Evolutionary conservation across 1,140 invertebrate genomes (phyloP), one percentile per base, ranked within the genome.

Genomic region (Teleopsis dalmanni): DNA sequence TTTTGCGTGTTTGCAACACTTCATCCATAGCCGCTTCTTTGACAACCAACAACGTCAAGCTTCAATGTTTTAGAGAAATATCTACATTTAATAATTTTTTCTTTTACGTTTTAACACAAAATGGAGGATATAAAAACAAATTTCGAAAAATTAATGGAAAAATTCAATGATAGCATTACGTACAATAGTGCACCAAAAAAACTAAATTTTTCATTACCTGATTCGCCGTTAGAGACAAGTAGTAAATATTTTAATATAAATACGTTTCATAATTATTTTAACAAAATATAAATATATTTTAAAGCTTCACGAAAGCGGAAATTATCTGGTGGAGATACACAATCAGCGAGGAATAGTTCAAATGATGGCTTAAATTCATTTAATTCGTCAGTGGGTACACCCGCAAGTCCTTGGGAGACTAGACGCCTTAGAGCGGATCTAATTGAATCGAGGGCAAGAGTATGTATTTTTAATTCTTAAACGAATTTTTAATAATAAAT

Each of bases 341-440:
- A n/a, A n/a, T n/a, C n/a, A n/a, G n/a, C n/a, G n/a, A n/a, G n/a
- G n/a, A n/a, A n/a, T n/a, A n/a, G n/a, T n/a, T n/a, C n/a, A 0
- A 66, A 66, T 36, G 57, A 54, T 18, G 35, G 38, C 4, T 50
- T 14, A 13, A 26, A 14, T 25, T 47, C 43, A 10, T 6, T 35
- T 26, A 46, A 47, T 23, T 10, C 33, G 2, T 34, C 42, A 14
- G 10, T 18, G 9, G 29, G 16, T 13, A 31, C 55, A 7, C 52
- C 70, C 13, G 66, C 74, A 6, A 81, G 80, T 3, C 80, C 81
- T 2, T 78, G 79, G 74, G 80, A 84, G 64, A 66, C 72, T 19
- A 75, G 76, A 44, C 64, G 75, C 21, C 55, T 83, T 42, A 78
- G 80, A 58, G 74, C 76, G 27, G 81, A 84, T 55, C 61, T 83